Conservation (phyloP, 2,888 invertebrate species). For the Lepidonotus clava region DNA sequence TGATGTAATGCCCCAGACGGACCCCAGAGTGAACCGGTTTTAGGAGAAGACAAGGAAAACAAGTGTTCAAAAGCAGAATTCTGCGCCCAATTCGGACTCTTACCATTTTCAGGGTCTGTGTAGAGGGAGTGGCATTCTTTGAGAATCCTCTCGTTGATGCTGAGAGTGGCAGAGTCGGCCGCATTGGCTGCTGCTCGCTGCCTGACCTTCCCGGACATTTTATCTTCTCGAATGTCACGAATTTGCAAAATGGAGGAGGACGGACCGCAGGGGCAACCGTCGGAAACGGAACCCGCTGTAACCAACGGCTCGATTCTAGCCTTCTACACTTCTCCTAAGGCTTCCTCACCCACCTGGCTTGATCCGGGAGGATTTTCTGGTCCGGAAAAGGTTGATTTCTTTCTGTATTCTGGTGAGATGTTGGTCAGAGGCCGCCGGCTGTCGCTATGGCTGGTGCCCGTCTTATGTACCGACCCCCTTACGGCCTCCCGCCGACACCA, state of each 20-base stretch:
- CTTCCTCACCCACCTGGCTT: not conserved
- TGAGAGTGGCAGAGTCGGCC: conserved; percentile 79
- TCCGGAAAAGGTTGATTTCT: not conserved
- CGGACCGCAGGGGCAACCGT: not conserved
- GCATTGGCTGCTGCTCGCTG: conserved; percentile 78
- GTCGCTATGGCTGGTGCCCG: conserved; percentile 4
- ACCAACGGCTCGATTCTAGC: not conserved
- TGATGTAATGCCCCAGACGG: conserved; percentile 52
- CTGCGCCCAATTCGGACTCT: conserved; percentile 57
- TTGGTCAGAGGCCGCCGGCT: not conserved
- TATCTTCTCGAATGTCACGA: conserved; percentile 60
- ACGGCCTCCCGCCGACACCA: conserved; percentile 7
- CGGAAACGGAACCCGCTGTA: conserved; percentile 36
- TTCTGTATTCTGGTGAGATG: not conserved
- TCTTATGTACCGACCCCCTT: conserved; percentile 45
- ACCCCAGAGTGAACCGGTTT: conserved; percentile 41
- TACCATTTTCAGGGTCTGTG: conserved; percentile 82
- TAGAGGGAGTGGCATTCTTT: conserved; percentile 82
- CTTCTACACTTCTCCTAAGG: not conserved
- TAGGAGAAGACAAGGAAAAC: conserved; percentile 1
- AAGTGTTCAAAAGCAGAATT: not conserved
- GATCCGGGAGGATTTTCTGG: not conserved
- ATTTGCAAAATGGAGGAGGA: conserved; percentile 52
- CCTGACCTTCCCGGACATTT: conserved; percentile 80
- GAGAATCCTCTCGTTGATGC: conserved; percentile 82